A percentile compares a stretch with the other conserved stretches of the same genome.
These are phyloP conservation scores for Leistus spinibarbis DNA, from an alignment of 2,888 invertebrate genomes.

Conservation along the genomic window DNA sequence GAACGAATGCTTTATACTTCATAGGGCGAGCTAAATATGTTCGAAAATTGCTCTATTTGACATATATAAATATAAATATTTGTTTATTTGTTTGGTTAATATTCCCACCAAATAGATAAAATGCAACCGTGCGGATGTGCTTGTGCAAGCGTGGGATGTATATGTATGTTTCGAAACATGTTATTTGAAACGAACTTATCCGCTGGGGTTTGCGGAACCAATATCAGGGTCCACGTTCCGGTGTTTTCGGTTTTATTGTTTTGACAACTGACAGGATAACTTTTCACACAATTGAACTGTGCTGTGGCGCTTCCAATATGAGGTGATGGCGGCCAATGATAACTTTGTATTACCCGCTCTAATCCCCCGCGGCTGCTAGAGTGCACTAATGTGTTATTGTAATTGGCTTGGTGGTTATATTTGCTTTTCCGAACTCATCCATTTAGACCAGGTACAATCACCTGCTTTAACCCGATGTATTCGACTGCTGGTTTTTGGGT, in stretches of 20 bases:
- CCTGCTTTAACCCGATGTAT: too few species aligned
- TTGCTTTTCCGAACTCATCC: too few species aligned
- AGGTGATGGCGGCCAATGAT: constrained; percentile 11
- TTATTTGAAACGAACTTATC: not conserved
- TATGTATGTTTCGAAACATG: not conserved
- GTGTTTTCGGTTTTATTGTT: constrained; percentile 29
- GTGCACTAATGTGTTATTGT: constrained; percentile 21
- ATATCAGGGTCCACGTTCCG: not conserved
- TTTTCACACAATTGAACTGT: constrained; percentile 31
- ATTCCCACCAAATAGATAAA: not conserved
- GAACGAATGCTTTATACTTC: too few species aligned
- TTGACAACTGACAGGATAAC: constrained; percentile 16
- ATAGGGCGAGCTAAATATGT: too few species aligned
- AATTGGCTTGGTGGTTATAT: too few species aligned
- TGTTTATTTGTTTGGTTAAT: too few species aligned
- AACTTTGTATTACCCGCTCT: constrained; percentile 20
- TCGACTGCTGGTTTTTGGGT: too few species aligned
- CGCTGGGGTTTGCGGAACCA: not conserved
- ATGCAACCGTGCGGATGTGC: not conserved
- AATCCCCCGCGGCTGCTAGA: not conserved
- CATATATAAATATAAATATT: too few species aligned
- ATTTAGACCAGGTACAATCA: too few species aligned
- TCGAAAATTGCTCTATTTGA: too few species aligned
- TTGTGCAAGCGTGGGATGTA: not conserved
- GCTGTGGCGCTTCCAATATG: not conserved